Conservation (phyloP, 2,113 vertebrate species). For the Sclerurus mexicanus region DNA sequence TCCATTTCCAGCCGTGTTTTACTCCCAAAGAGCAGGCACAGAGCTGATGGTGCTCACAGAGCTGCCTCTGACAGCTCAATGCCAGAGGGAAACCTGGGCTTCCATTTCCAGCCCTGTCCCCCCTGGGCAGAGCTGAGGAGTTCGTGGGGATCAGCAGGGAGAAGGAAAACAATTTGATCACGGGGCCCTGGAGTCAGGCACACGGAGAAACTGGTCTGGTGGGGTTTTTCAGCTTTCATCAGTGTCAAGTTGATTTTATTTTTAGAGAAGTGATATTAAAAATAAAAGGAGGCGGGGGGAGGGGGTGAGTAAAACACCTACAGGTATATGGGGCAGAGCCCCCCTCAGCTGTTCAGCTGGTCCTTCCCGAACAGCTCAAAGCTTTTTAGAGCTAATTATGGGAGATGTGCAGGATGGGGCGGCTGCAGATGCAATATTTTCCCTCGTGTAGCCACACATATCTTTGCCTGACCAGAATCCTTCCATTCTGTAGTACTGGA, state of each 20-base stretch:
- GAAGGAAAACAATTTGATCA: constrained; percentile 75
- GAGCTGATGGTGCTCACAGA: neutral
- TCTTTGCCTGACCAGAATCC: neutral
- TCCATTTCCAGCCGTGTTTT: neutral
- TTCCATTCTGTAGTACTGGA: neutral
- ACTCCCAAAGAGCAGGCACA: neutral
- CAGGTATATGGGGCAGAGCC: constrained; percentile 14
- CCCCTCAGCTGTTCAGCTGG: neutral
- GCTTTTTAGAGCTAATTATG: neutral
- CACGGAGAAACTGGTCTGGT: constrained; percentile 26
- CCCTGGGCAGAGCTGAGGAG: constrained; percentile 29
- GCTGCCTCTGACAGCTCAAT: constrained; percentile 45
- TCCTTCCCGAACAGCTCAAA: neutral
- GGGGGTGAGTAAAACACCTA: neutral
- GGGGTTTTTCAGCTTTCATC: constrained; percentile 75
- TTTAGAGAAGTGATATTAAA: constrained; percentile 54
- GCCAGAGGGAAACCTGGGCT: constrained; percentile 50
- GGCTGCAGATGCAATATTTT: neutral
- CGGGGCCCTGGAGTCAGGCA: constrained; percentile 68
- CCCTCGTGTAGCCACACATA: rapidly evolving
- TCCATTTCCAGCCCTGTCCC: constrained; percentile 72
- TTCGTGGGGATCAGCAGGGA: constrained; percentile 44
- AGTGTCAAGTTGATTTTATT: constrained; percentile 72
- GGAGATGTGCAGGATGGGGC: too few relatives aligned
- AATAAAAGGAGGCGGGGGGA: neutral